A percentile compares a stretch with the other conserved stretches of the same genome.
These are phyloP conservation scores for Hirtodrosophila confusa DNA, from an alignment of 2,888 invertebrate genomes.

Conservation along the genomic window DNA sequence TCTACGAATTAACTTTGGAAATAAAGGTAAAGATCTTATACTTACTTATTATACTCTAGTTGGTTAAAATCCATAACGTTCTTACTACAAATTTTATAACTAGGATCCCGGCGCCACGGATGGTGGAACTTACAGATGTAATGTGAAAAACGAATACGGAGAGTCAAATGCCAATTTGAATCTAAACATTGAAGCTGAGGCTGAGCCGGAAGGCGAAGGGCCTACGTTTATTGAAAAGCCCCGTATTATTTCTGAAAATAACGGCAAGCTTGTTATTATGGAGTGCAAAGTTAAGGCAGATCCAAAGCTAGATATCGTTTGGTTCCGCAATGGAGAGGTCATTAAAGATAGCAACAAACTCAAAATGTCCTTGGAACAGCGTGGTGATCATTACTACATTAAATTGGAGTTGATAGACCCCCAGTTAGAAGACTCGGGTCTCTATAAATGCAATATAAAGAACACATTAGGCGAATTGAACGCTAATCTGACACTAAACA, in stretches of 20 bases:
- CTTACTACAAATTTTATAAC: not conserved
- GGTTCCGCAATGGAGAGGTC: constrained; percentile 92
- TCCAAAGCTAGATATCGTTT: constrained; percentile 92
- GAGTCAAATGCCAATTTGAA: constrained; percentile 98
- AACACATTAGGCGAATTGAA: constrained; percentile 98
- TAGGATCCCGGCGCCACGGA: constrained; percentile 92
- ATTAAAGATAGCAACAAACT: constrained; percentile 93
- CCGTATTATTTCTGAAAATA: constrained; percentile 92
- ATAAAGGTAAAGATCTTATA: constrained; percentile 86
- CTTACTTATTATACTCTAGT: too few species aligned
- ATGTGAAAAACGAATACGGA: constrained; percentile 97
- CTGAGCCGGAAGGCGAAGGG: constrained; percentile 96
- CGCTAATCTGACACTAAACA: constrained; percentile 98
- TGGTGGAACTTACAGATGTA: constrained; percentile 95
- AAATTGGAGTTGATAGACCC: constrained; percentile 95
- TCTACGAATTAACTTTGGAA: constrained; percentile 92
- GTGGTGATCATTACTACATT: constrained; percentile 93
- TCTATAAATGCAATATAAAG: constrained; percentile 99
- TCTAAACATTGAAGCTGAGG: constrained; percentile 97
- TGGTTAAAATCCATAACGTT: not conserved
- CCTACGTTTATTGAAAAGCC: constrained; percentile 97
- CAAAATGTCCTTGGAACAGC: constrained; percentile 90
- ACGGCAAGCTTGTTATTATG: constrained; percentile 93
- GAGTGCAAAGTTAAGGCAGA: constrained; percentile 93
- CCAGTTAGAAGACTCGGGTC: constrained; percentile 96